Base-by-base conservation (phyloP, 2,797 vertebrate genomes). In the Tachyglossus aculeatus region DNA sequence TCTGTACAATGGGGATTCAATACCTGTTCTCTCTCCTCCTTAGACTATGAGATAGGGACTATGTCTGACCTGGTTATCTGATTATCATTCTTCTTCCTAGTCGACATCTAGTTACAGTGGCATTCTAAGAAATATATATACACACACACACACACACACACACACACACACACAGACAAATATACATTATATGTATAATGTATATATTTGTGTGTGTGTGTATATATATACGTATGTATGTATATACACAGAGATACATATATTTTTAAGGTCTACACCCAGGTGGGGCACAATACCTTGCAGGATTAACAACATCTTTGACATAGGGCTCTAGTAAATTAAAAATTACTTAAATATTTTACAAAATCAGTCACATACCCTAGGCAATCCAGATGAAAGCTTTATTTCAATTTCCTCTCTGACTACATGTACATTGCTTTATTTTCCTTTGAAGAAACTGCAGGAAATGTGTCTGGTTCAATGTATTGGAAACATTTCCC, bases 351-450 rank as follows among this genome's bases (percentile, higher is more conserved):
- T 45, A 70, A 62, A 36, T 12, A 21, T 59, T 65, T 52, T 21
- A 16, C 18, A 31, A 31, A 73, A 67, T 79, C 39, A 53, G 22
- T 27, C 12, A 27, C 14, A 66, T 58, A 37, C 71, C 44, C 67
- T 75, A n/a, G 58, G 39, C 58, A 41, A 68, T 67, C 18, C 71
- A 58, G 38, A 63, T 45, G 64, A 75, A 77, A 39, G 13, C 62
- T 39, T 9, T 10, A 22, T 36, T 44, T 54, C 6, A 7, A 15
- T 38, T 13, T 34, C 24, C 57, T 54, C 24, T 54, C 48, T 71
- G 44, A 37, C 67, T 43, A 61, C n/a, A 24, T 37, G 7, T 9
- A 33, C n/a, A n/a, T n/a, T 19, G 18, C 43, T 48, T 53, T 50
- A 60, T 65, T 67, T 57, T 72, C 24, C 43, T 12, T 11, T 62